Evolutionary conservation across 2,113 vertebrate genomes (phyloP).

Genomic region (Trichechus manatus): DNA sequence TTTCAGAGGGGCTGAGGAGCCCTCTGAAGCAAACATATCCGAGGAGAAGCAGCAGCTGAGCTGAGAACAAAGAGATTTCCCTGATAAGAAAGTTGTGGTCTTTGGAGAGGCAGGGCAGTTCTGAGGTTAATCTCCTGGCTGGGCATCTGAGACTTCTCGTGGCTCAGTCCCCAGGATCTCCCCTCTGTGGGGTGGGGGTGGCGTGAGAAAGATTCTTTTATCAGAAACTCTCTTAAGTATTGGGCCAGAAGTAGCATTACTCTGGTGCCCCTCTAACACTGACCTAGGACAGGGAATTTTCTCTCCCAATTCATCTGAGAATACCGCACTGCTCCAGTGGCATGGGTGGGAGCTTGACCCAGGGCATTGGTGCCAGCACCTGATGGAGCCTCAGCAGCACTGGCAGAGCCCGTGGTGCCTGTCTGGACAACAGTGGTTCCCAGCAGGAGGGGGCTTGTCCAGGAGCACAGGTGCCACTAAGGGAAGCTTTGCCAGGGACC

Average conservation of each 20-base stretch:
- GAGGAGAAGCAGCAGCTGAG: not conserved
- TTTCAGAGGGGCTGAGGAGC: not conserved
- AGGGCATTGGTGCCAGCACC: not conserved
- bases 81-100: not conserved
- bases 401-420: not conserved
- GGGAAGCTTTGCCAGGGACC: not conserved
- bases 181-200: not conserved
- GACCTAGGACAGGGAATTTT: not conserved
- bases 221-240: not conserved
- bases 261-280: not conserved
- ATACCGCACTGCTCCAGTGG: fast-evolving
- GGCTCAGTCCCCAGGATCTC: not conserved
- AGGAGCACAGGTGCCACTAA: not conserved
- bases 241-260: not conserved
- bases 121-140: not conserved
- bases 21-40: not conserved
- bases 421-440: not conserved
- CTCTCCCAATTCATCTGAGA: not conserved
- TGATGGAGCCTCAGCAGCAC: too few relatives aligned
- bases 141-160: not conserved
- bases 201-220: not conserved
- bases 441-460: not conserved
- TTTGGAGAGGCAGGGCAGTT: not conserved
- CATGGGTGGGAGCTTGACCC: not conserved
- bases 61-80: not conserved